Conservation (phyloP, 1,140 invertebrate genomes). For the Drosophila truncata region DNA sequence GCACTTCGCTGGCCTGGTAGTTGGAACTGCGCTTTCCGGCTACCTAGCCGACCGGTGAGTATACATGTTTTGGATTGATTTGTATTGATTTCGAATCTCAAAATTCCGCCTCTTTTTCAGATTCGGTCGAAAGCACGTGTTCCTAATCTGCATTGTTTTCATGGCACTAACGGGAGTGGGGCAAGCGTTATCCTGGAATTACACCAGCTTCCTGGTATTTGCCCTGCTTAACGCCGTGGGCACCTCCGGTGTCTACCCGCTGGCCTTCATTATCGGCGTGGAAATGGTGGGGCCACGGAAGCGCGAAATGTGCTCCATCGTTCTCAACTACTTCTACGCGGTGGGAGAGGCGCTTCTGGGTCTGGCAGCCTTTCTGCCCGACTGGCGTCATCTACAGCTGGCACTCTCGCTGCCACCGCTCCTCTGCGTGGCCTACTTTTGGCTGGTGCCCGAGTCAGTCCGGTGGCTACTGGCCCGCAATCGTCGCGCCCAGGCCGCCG, state of each 20-base stretch:
- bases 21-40: constrained; percentile 87
- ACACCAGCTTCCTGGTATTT: constrained; percentile 86
- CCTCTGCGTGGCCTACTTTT: constrained; percentile 87
- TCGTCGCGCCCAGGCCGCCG: constrained; percentile 86
- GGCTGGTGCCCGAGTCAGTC: constrained; percentile 89
- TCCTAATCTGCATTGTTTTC: constrained; percentile 87
- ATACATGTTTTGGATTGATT: no score
- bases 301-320: constrained; percentile 88
- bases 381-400: constrained; percentile 88
- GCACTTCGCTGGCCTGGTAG: constrained; percentile 88
- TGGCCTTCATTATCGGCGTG: constrained; percentile 89
- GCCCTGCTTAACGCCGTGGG: constrained; percentile 88
- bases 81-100: no score
- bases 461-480: constrained; percentile 88
- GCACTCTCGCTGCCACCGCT: constrained; percentile 87
- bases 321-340: constrained; percentile 89
- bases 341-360: constrained; percentile 88
- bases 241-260: constrained; percentile 88
- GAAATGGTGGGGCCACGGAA: constrained; percentile 89
- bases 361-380: constrained; percentile 86
- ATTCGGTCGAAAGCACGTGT: constrained; percentile 87
- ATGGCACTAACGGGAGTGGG: constrained; percentile 87
- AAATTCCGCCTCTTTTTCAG: constrained; percentile 76
- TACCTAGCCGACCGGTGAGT: constrained; percentile 87
- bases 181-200: constrained; percentile 87